A percentile compares a stretch with the other conserved stretches of the same genome.
phyloP scores from a whole-genome alignment of 2,888 invertebrate species.

The Drosophila pseudotakahashii region DNA sequence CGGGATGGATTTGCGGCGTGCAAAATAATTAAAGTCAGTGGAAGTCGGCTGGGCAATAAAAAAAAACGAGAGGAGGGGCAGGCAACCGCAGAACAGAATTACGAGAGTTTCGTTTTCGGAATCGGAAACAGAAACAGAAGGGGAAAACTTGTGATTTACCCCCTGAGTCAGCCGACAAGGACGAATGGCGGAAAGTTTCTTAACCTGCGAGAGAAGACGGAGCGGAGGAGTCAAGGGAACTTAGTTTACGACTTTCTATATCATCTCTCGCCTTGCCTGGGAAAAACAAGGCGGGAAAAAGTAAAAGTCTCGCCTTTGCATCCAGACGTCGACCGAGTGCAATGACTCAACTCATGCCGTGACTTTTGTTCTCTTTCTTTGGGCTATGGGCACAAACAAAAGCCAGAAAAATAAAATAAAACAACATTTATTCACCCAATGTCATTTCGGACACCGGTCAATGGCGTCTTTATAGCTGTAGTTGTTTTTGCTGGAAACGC shows the following conservation, averaged over 20 bases:
- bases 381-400: slow-evolving; percentile 47
- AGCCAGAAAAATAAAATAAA: slow-evolving; percentile 33
- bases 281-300: slow-evolving; percentile 29
- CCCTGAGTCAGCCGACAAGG: slow-evolving; percentile 40
- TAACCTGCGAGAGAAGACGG: slow-evolving; percentile 28
- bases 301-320: slow-evolving; percentile 54
- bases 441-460: slow-evolving; percentile 75
- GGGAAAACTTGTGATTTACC: slow-evolving; percentile 21
- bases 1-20: slow-evolving; percentile 22
- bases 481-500: not conserved
- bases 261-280: slow-evolving; percentile 23
- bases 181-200: slow-evolving; percentile 47
- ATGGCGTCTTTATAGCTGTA: slow-evolving; percentile 46
- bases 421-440: slow-evolving; percentile 57
- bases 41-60: slow-evolving; percentile 12
- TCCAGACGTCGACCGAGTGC: slow-evolving; percentile 51
- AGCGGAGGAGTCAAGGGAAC: slow-evolving; percentile 31
- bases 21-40: slow-evolving; percentile 43
- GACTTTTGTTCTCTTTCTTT: slow-evolving; percentile 81
- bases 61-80: slow-evolving; percentile 21
- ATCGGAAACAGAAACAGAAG: not conserved
- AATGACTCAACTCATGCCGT: slow-evolving; percentile 79
- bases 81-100: not conserved
- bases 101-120: slow-evolving; percentile 23
- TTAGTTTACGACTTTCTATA: slow-evolving; percentile 49